phyloP scores from a whole-genome alignment of 2,113 vertebrate genomes.

The Charina bottae region DNA sequence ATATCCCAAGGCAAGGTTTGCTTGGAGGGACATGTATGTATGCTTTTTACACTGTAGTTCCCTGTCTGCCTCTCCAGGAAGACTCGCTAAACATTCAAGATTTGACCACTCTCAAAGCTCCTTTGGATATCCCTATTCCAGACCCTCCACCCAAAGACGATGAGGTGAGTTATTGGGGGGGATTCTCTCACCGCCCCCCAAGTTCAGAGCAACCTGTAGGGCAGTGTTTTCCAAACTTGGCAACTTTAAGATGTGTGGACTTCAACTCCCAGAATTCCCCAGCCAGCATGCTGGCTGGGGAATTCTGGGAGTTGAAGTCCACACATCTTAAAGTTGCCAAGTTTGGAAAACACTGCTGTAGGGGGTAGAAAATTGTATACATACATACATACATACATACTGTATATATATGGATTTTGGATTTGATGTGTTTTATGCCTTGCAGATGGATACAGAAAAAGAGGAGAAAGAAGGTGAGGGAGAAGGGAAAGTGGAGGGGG shows the following conservation, averaged over 20 bases:
- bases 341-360: too few species aligned
- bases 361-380: too few species aligned
- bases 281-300: too few species aligned
- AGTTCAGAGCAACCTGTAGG: not conserved
- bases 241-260: too few species aligned
- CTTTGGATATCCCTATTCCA: constrained; percentile 89
- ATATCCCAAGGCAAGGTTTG: not conserved
- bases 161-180: constrained; percentile 73
- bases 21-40: not conserved
- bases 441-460: constrained; percentile 89
- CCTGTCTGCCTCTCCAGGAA: constrained; percentile 68
- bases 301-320: too few species aligned
- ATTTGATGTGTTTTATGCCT: not conserved
- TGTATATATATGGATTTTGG: too few species aligned
- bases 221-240: too few species aligned
- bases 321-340: too few species aligned
- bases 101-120: constrained; percentile 75
- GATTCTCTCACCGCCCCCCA: rapidly evolving
- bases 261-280: too few species aligned
- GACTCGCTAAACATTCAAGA: constrained; percentile 77
- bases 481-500: constrained; percentile 40
- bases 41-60: not conserved
- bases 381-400: too few species aligned
- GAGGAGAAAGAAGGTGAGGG: constrained; percentile 82
- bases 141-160: constrained; percentile 83